Conservation (phyloP, 2,113 vertebrate species). For the Drymodes brunneopygia region DNA sequence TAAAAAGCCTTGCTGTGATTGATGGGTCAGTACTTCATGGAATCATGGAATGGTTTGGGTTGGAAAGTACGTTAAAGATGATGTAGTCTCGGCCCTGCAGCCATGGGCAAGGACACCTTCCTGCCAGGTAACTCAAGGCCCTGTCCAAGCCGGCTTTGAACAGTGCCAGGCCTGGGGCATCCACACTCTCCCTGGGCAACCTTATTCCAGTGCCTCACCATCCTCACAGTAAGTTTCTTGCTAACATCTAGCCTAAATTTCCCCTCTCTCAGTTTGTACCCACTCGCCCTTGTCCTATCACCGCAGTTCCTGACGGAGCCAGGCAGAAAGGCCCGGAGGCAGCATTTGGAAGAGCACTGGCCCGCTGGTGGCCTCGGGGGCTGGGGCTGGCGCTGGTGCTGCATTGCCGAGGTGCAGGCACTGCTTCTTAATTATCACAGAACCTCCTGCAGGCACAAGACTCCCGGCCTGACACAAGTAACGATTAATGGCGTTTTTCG, state of each 20-base stretch:
- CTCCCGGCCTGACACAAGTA: rapidly evolving
- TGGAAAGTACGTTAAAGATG: neutral
- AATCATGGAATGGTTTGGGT: neutral
- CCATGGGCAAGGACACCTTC: neutral
- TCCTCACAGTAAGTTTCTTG: neutral
- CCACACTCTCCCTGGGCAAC: neutral
- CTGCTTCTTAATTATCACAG: neutral
- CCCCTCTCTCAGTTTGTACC: neutral
- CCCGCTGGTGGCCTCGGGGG: too few species aligned
- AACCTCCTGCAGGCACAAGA: neutral
- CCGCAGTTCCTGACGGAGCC: too few species aligned
- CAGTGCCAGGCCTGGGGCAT: too few species aligned
- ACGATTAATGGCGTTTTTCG: rapidly evolving
- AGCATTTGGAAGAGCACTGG: too few species aligned
- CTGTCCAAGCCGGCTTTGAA: neutral
- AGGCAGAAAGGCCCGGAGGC: too few species aligned
- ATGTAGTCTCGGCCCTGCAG: neutral
- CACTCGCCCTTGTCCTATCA: neutral
- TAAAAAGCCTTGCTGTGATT: neutral
- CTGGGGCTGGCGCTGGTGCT: rapidly evolving
- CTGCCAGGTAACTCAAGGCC: neutral
- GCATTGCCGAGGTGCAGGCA: too few species aligned
- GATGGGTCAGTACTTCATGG: neutral
- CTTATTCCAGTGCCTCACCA: neutral
- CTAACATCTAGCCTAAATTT: neutral